A percentile compares a stretch with the other conserved stretches of the same genome.
phyloP scores from a whole-genome alignment of 2,113 vertebrate genomes.

The Alethe diademata region DNA sequence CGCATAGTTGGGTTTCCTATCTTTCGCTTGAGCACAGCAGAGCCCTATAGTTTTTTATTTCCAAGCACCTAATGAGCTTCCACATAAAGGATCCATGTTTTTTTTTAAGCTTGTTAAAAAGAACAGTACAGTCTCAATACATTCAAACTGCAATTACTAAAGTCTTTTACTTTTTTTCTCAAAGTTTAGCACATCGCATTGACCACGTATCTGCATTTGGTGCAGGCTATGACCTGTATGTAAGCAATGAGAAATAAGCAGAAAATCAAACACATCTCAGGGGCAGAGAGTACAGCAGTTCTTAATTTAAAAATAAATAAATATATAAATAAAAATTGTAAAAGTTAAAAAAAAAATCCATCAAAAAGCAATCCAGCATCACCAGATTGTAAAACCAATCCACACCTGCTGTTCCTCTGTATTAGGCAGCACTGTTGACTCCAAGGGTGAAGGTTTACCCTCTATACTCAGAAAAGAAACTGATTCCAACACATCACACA shows the following conservation, averaged over 20 bases:
- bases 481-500: neutral
- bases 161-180: neutral
- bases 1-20: neutral
- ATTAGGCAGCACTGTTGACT: neutral
- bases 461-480: neutral
- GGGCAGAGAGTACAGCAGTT: neutral
- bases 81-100: neutral
- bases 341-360: neutral
- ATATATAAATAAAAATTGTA: no score
- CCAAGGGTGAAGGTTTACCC: neutral
- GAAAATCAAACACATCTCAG: neutral
- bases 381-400: neutral
- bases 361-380: neutral
- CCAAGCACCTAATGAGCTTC: neutral
- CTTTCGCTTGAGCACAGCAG: neutral
- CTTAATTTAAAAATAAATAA: neutral
- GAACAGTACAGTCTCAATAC: accelerated
- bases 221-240: neutral
- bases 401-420: constrained; percentile 37
- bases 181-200: accelerated
- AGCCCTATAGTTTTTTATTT: neutral
- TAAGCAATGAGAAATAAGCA: neutral
- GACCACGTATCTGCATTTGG: neutral
- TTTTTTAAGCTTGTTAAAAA: neutral
- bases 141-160: neutral